These are phyloP conservation scores for Schlechtendalia chinensis DNA, from an alignment of 1,140 invertebrate genomes.

Conservation along the genomic window DNA sequence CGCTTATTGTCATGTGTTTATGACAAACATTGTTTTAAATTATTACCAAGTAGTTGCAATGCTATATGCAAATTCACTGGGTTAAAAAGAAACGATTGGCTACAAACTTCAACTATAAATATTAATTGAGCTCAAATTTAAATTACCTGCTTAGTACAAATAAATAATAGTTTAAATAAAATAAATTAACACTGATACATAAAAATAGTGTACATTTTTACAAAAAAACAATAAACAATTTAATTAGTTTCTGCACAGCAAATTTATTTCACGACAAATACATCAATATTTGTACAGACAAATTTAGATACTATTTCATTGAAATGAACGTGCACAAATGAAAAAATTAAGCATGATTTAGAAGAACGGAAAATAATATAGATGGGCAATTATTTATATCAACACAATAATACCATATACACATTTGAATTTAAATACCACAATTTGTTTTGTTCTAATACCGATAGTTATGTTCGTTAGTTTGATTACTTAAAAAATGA, in stretches of 20 bases:
- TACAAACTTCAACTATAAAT: background rate
- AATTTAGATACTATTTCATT: background rate
- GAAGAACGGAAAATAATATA: no score
- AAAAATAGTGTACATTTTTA: background rate
- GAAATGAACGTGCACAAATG: background rate
- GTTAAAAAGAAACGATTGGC: background rate
- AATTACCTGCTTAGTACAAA: background rate
- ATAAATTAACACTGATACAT: background rate
- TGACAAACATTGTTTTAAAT: background rate
- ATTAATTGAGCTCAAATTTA: conserved; percentile 6
- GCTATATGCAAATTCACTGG: conserved; percentile 12
- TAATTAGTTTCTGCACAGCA: background rate
- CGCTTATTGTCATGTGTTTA: background rate
- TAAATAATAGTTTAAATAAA: background rate
- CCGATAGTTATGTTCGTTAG: no score
- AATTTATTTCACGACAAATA: background rate
- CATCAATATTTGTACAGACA: background rate
- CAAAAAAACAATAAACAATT: background rate
- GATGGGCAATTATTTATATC: no score
- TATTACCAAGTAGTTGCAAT: background rate
- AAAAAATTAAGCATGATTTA: no score
- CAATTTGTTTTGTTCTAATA: no score
- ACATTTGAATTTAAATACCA: no score
- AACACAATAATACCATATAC: no score
- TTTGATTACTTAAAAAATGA: no score